A percentile compares a stretch with the other conserved stretches of the same genome.
Conservation (phyloP, 2,113 vertebrate species). For the Mesocricetus auratus region DNA sequence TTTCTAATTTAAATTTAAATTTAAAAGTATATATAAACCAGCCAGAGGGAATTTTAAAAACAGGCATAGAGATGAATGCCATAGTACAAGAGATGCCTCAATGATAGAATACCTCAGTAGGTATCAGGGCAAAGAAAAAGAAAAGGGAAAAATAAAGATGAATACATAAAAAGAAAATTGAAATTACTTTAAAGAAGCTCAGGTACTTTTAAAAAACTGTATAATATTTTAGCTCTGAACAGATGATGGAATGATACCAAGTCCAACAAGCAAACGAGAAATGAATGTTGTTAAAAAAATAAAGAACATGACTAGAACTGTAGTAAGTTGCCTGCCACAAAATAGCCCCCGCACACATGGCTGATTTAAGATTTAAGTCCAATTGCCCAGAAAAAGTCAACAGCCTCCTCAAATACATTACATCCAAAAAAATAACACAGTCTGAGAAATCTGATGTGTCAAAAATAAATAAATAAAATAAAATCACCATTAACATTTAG, state of each 20-base stretch:
- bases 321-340: slow-evolving; percentile 24
- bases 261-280: neutral
- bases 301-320: neutral
- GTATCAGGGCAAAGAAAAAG: neutral
- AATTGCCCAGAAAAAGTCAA: slow-evolving; percentile 27
- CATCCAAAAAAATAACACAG: neutral
- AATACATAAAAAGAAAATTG: neutral
- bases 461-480: neutral
- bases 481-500: neutral
- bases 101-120: neutral
- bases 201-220: neutral
- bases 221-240: neutral
- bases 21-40: too few species aligned
- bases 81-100: neutral
- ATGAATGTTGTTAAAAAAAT: slow-evolving; percentile 9
- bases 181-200: neutral
- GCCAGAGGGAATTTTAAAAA: neutral
- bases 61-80: neutral
- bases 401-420: neutral
- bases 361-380: slow-evolving; percentile 33
- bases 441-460: neutral
- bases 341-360: neutral
- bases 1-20: too few species aligned
- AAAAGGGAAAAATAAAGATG: neutral
- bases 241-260: neutral